Evolutionary conservation across 2,888 invertebrate species (phyloP), one percentile per base, ranked within the genome.

Genomic region (Lomographa bimaculata): DNA sequence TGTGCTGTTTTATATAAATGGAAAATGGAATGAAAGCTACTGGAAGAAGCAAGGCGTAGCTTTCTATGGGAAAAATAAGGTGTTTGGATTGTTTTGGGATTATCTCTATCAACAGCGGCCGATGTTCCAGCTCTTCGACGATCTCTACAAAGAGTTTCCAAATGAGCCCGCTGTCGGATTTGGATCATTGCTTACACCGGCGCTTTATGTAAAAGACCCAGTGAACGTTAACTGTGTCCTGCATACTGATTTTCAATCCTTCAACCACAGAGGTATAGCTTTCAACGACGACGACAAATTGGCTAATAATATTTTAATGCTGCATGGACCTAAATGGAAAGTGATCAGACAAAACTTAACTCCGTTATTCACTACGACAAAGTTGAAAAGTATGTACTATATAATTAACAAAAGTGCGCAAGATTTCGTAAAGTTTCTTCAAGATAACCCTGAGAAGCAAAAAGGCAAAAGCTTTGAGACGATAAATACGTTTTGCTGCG

Each of bases 311-410:
- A 41, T 79, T 1, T 47, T 78, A 1, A 54, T 78, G 16, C 52
- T 69, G 37, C 41, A 69, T 7, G 65, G 80, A 1, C 65, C 64
- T 5, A 62, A 68, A 43, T 86, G 84, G 87, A 76, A 78, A 37
- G 49, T 72, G 4, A 58, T 81, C 5, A 58, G 83, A 6, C 79
- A 80, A 17, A 80, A 70, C 32, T 50, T 87, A 41, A 44, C 49
- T 56, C 79, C 84, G 0, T 55, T 78, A 0, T 85, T 86, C 42
- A 80, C 81, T 0, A 57, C 67, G 0, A 54, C 61, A 0, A 85
- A 84, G 46, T 54, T 85, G n/a, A 78, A 67, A 34, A 80, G 74
- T 14, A 78, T 86, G 78, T 82, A 71, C 43, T 71, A 70, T 26
- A 72, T 79, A 1, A 69, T 81, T 12, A 73, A 74, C n/a, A 74